These are phyloP conservation scores for Cheirogaleus major DNA, from an alignment of 2,797 vertebrate species.

Conservation along the genomic window DNA sequence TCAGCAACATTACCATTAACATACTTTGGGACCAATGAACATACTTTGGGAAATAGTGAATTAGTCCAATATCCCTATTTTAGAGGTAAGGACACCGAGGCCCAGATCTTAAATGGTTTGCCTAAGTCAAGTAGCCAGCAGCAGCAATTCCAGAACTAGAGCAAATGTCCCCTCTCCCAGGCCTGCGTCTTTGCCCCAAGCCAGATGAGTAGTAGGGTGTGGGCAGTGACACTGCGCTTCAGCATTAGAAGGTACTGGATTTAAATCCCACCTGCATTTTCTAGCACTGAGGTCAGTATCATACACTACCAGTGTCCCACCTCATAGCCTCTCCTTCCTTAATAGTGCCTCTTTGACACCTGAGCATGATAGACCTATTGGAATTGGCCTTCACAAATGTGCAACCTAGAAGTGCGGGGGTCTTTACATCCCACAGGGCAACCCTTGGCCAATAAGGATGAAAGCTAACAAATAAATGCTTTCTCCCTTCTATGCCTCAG, in stretches of 20 bases:
- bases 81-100: not conserved
- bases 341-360: not conserved
- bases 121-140: not conserved
- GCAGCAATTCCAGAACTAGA: constrained; percentile 31
- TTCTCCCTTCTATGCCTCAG: not conserved
- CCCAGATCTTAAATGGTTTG: constrained; percentile 13
- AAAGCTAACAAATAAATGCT: not conserved
- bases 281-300: not conserved
- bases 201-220: not conserved
- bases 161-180: not conserved
- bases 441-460: not conserved
- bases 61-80: not conserved
- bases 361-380: not conserved
- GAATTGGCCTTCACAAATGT: not conserved
- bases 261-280: not conserved
- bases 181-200: not conserved
- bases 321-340: not conserved
- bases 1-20: not conserved
- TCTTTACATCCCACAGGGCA: not conserved
- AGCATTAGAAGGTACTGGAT: not conserved
- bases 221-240: not conserved
- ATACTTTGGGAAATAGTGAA: constrained; percentile 11
- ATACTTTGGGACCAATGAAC: not conserved
- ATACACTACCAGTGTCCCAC: not conserved
- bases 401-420: not conserved